Percentiles rank a stretch among this genome's conserved stretches.
Conservation (phyloP, 2,888 invertebrate species). For the Drosophila buzzatii region DNA sequence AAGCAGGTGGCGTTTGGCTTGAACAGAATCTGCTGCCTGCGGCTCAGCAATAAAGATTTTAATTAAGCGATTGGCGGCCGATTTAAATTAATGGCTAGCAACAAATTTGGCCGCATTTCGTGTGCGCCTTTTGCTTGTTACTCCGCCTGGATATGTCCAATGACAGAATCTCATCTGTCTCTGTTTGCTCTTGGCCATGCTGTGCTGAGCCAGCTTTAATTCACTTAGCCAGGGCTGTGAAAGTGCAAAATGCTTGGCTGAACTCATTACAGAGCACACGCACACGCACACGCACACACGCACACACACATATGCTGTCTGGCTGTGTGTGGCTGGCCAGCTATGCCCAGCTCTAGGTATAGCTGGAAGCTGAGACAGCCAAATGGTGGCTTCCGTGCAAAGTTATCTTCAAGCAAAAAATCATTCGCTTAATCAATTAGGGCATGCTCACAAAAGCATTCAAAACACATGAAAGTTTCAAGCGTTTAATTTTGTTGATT, state of each 20-base stretch:
- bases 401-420: not conserved
- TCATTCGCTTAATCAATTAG: constrained; percentile 1
- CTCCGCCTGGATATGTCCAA: constrained; percentile 31
- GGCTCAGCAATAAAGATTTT: constrained; percentile 73
- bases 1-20: constrained; percentile 33
- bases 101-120: constrained; percentile 44
- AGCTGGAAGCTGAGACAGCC: constrained; percentile 2
- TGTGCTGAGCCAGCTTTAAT: constrained; percentile 15
- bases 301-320: no score
- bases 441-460: not conserved
- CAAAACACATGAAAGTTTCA: not conserved
- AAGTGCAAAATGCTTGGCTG: constrained; percentile 35
- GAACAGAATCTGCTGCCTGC: constrained; percentile 17
- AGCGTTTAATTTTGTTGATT: not conserved
- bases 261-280: constrained; percentile 22
- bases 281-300: not conserved
- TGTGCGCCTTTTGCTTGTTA: constrained; percentile 59
- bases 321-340: not conserved
- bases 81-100: constrained; percentile 58
- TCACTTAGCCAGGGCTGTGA: constrained; percentile 25
- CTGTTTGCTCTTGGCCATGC: constrained; percentile 5
- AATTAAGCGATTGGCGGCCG: constrained; percentile 73
- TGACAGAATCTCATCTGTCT: constrained; percentile 35
- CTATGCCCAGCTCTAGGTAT: not conserved
- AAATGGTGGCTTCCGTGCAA: not conserved